phyloP scores from a whole-genome alignment of 2,113 vertebrate species.

The Oryzias celebensis region DNA sequence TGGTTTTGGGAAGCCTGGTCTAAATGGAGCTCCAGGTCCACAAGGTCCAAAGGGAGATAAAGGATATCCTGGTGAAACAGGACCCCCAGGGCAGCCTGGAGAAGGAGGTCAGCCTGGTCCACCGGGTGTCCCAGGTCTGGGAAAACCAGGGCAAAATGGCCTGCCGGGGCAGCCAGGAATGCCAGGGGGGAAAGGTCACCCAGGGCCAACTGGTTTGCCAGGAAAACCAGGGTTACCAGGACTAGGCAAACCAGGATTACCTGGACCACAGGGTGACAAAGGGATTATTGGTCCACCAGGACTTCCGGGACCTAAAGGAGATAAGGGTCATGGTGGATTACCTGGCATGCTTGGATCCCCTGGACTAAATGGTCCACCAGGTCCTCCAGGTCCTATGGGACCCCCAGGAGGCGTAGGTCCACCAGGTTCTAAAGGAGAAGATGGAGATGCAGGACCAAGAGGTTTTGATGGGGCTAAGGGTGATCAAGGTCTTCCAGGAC shows the following conservation, averaged over 20 bases:
- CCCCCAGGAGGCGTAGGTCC: conserved; percentile 83
- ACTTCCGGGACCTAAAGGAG: conserved; percentile 84
- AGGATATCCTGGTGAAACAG: conserved; percentile 84
- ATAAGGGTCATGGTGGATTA: conserved; percentile 85
- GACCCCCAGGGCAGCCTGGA: conserved; percentile 82
- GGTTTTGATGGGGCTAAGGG: conserved; percentile 86
- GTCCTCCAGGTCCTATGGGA: conserved; percentile 84
- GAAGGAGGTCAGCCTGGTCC: conserved; percentile 85
- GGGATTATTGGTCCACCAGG: conserved; percentile 85
- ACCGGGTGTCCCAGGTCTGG: conserved; percentile 86
- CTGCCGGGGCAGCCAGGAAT: conserved; percentile 88
- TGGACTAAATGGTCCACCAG: conserved; percentile 84
- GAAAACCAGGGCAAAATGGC: conserved; percentile 89
- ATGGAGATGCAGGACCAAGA: conserved; percentile 84
- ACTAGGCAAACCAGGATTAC: conserved; percentile 89
- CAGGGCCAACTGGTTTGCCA: conserved; percentile 87
- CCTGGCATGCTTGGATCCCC: conserved; percentile 86
- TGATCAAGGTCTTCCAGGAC: conserved; percentile 84
- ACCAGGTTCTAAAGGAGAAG: conserved; percentile 90
- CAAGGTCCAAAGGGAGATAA: conserved; percentile 86
- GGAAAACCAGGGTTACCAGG: conserved; percentile 90
- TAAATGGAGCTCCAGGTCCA: conserved; percentile 87
- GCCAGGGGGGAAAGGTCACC: conserved; percentile 89
- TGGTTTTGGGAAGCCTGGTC: conserved; percentile 89
- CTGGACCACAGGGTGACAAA: conserved; percentile 89